Base-by-base conservation (phyloP, 2,113 vertebrate genomes). In the Gavialis gangeticus region DNA sequence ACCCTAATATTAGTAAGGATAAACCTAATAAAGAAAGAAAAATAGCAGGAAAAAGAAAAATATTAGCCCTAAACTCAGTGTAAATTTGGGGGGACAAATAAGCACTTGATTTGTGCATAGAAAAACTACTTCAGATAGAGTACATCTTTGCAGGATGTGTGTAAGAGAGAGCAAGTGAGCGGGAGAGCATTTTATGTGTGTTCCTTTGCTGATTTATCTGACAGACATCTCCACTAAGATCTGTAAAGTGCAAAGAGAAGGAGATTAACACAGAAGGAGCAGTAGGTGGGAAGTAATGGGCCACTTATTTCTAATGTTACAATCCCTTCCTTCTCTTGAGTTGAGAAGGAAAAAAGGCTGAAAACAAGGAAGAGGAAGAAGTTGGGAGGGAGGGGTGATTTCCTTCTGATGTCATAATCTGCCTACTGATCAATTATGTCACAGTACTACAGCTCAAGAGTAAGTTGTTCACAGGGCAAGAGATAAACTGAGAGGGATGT, bases 361-460 rank as follows among this genome's bases (percentile, higher is more conserved):
- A 57, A 79, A 71, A 71, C 46, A 75, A 82, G 46, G 73, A 16
- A 89, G 60, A 54, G 66, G 56, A 79, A 80, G n/a, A 60, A 58
- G 10, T 14, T 12, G 10, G 12, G 56, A 91, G 75, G 34, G 60
- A 79, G 12, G 11, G 80, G 25, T 77, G 88, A 81, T 87, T 89
- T 82, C 76, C 18, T 54, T 90, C n/a, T 75, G 77, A 82, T 75
- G 54, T 91, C 78, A 81, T 34, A 84, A 91, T 93, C 75, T 56
- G 12, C 56, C 5, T 22, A 75, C 46, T 88, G 67, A 73, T 78
- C 59, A 73, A 3, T 30, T 58, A 27, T 57, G 58, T 80, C 90
- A 85, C 37, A 82, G 82, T 80, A 67, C 56, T 22, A 5, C 80
- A 66, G 71, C 67, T 64, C 66, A 57, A 54, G 30, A 85, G 14